Conservation (phyloP, 2,888 invertebrate species). For the Drosophila kambysellisi region DNA sequence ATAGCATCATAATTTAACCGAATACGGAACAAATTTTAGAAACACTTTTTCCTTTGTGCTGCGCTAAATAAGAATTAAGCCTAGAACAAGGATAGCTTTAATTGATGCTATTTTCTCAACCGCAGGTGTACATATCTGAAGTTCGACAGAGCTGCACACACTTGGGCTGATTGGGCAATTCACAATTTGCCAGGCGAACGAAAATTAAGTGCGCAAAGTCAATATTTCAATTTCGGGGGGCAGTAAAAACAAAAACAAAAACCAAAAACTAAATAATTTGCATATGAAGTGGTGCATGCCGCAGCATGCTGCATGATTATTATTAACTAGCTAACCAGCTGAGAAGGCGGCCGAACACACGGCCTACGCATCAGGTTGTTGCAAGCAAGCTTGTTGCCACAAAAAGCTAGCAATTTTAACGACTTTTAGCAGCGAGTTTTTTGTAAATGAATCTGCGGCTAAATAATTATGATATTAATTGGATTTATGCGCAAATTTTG, state of each 20-base stretch:
- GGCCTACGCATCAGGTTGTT: conserved; percentile 57
- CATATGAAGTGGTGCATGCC: conserved; percentile 58
- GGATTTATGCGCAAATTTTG: conserved; percentile 70
- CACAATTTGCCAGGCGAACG: conserved; percentile 70
- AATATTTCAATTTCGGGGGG: conserved; percentile 74
- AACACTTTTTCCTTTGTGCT: neutral
- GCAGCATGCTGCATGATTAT: conserved; percentile 56
- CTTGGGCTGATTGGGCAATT: conserved; percentile 70
- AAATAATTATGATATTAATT: conserved; percentile 78
- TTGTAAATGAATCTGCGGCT: conserved; percentile 61
- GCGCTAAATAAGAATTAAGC: neutral
- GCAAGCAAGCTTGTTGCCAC: conserved; percentile 20
- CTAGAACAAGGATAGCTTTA: neutral
- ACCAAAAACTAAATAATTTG: conserved; percentile 57
- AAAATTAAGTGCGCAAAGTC: conserved; percentile 80
- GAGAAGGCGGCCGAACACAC: conserved; percentile 23
- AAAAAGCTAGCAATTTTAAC: conserved; percentile 33
- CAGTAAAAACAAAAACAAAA: conserved; percentile 14
- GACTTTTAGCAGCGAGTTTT: conserved; percentile 44
- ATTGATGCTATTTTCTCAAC: neutral
- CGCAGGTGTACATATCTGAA: conserved; percentile 2
- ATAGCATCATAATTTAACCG: neutral
- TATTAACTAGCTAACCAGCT: conserved; percentile 56
- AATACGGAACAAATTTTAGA: neutral
- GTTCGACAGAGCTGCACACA: conserved; percentile 22